Conservation (phyloP, 2,797 vertebrate species). For the Lepus oiostolus region DNA sequence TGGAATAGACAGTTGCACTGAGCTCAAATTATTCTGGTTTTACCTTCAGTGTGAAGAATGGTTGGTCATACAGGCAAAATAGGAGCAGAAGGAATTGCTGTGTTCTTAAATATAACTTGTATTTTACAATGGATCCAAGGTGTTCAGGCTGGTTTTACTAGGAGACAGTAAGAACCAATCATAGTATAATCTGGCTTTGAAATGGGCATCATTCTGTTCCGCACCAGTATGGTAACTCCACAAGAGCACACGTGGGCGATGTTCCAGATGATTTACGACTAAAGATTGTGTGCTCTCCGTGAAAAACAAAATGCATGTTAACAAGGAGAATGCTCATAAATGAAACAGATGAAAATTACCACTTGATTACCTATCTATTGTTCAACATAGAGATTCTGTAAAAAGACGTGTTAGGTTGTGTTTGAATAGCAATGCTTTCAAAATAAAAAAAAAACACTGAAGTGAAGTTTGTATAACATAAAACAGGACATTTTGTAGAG, state of each 20-base stretch:
- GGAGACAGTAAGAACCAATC: slow-evolving; percentile 9
- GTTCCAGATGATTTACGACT: slow-evolving; percentile 39
- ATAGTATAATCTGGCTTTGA: slow-evolving; percentile 37
- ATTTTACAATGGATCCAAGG: neutral
- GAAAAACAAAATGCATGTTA: slow-evolving; percentile 47
- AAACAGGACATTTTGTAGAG: neutral
- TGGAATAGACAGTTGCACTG: neutral
- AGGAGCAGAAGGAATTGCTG: neutral
- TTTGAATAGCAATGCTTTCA: neutral
- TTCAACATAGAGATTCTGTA: neutral
- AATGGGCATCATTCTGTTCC: neutral
- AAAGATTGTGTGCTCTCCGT: neutral
- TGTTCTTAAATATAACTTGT: neutral
- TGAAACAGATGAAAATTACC: slow-evolving; percentile 37
- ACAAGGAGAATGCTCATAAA: slow-evolving; percentile 75
- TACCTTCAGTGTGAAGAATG: neutral
- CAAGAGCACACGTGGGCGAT: slow-evolving; percentile 9
- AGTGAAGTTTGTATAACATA: neutral
- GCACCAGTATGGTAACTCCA: neutral
- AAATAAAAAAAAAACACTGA: neutral
- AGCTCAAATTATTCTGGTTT: neutral
- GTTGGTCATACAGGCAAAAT: neutral
- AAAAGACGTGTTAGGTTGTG: neutral
- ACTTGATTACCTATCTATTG: neutral
- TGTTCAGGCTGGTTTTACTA: slow-evolving; percentile 49